Evolutionary conservation across 1,140 invertebrate genomes (phyloP).

Genomic region (Drosophila sp.): DNA sequence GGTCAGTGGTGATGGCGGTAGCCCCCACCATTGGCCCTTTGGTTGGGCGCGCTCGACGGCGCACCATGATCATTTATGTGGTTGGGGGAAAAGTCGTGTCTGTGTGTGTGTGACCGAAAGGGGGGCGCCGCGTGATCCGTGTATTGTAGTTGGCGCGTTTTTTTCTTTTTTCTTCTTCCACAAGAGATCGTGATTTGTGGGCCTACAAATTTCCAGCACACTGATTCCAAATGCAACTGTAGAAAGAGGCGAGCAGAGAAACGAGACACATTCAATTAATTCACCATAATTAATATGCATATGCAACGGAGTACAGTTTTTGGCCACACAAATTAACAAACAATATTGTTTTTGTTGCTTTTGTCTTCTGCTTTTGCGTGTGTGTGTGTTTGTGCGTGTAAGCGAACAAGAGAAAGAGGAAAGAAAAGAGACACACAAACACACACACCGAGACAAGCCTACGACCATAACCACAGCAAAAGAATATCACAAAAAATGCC

Average conservation of each 20-base stretch:
- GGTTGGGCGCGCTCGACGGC: slow-evolving; percentile 62
- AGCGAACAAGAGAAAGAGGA: slow-evolving; percentile 61
- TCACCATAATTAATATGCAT: slow-evolving; percentile 21
- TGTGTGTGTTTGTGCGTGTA: slow-evolving; percentile 32
- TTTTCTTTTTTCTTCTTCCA: slow-evolving; percentile 33
- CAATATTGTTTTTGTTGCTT: slow-evolving; percentile 52
- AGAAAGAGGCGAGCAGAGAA: slow-evolving; percentile 32
- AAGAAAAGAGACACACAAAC: slow-evolving; percentile 41
- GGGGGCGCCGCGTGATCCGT: slow-evolving; percentile 42
- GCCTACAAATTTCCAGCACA: slow-evolving; percentile 33
- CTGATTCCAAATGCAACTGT: slow-evolving; percentile 11
- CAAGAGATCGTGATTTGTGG: slow-evolving; percentile 22
- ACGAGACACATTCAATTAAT: slow-evolving; percentile 12
- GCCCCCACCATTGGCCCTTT: slow-evolving; percentile 49
- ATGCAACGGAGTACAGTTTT: slow-evolving; percentile 65
- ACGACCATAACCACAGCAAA: slow-evolving; percentile 26
- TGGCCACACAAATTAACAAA: slow-evolving; percentile 68
- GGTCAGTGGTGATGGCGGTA: slow-evolving; percentile 9
- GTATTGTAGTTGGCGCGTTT: slow-evolving; percentile 49
- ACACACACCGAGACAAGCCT: slow-evolving; percentile 27
- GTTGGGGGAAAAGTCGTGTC: not conserved
- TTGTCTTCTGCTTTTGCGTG: slow-evolving; percentile 44
- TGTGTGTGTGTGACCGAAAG: not conserved
- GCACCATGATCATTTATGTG: slow-evolving; percentile 71
- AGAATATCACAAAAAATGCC: slow-evolving; percentile 46